phyloP scores from a whole-genome alignment of 1,140 invertebrate genomes.

The Polyergus mexicanus region DNA sequence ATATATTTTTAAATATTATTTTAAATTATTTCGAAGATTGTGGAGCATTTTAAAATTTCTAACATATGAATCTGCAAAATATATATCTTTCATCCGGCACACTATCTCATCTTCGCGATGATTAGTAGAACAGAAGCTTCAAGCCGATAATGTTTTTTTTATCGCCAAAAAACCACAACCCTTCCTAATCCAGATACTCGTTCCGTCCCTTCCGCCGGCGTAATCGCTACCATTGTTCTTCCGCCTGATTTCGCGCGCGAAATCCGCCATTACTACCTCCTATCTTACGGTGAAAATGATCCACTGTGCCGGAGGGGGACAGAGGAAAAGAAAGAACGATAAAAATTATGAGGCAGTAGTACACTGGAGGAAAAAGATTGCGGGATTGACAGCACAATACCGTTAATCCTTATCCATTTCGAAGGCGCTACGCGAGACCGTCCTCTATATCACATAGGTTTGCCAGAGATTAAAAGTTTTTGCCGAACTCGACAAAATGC shows the following conservation, averaged over 20 bases:
- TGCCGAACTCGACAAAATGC: constrained; percentile 65
- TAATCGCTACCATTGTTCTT: constrained; percentile 76
- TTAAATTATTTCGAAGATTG: not conserved
- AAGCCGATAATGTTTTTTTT: constrained; percentile 18
- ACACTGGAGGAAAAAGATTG: constrained; percentile 33
- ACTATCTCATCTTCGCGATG: constrained; percentile 8
- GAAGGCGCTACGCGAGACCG: constrained; percentile 64
- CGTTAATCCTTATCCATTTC: constrained; percentile 76
- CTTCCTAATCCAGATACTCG: constrained; percentile 66
- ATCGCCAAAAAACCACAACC: constrained; percentile 65
- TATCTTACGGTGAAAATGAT: constrained; percentile 65
- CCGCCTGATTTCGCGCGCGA: constrained; percentile 69
- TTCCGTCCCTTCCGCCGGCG: constrained; percentile 51
- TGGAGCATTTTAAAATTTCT: not conserved
- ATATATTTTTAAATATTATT: not conserved
- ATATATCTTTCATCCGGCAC: constrained; percentile 10
- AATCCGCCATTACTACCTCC: constrained; percentile 59
- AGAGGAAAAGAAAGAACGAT: constrained; percentile 65
- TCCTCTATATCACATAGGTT: constrained; percentile 4
- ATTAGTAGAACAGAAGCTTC: constrained; percentile 40
- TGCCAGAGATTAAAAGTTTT: constrained; percentile 78
- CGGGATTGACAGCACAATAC: constrained; percentile 75
- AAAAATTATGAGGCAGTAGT: constrained; percentile 64
- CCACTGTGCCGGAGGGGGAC: constrained; percentile 31
- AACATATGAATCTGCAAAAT: constrained; percentile 29